Conservation (phyloP, 2,888 invertebrate genomes). For the Phyto melanocephala region DNA sequence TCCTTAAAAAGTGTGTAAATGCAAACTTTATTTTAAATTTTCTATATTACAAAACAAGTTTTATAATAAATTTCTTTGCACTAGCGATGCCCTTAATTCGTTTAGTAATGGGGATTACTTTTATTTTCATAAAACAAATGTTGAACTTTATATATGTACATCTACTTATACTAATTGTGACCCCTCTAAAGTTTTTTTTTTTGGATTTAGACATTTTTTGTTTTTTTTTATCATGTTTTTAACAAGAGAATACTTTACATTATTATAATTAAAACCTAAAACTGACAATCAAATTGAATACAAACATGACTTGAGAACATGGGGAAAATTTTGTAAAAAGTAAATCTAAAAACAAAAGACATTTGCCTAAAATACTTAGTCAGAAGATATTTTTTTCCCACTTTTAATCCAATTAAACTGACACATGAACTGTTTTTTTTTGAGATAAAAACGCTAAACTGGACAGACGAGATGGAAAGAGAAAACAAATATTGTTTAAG, state of each 20-base stretch:
- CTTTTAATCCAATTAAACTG: conserved; percentile 61
- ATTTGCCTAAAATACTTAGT: conserved; percentile 27
- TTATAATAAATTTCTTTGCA: too few species aligned
- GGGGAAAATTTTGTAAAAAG: neutral
- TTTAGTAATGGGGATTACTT: too few species aligned
- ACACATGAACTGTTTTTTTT: conserved; percentile 51
- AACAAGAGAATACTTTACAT: conserved; percentile 38
- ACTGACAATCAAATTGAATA: conserved; percentile 55
- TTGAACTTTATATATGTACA: neutral
- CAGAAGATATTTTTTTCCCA: neutral
- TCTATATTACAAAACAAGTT: too few species aligned
- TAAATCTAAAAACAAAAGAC: neutral
- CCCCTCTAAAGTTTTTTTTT: conserved; percentile 2
- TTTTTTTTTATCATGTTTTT: too few species aligned
- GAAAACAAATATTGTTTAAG: neutral
- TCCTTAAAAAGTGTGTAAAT: too few species aligned
- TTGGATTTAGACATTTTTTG: neutral
- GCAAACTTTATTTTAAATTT: too few species aligned
- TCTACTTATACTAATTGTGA: conserved; percentile 31
- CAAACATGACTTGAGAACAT: conserved; percentile 46
- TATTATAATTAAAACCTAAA: conserved; percentile 60
- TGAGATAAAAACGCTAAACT: neutral
- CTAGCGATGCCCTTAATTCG: too few species aligned
- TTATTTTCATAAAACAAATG: too few species aligned
- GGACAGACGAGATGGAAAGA: neutral